These are phyloP conservation scores for Agrenia bidenticulata DNA, from an alignment of 2,888 invertebrate genomes.

Conservation along the genomic window DNA sequence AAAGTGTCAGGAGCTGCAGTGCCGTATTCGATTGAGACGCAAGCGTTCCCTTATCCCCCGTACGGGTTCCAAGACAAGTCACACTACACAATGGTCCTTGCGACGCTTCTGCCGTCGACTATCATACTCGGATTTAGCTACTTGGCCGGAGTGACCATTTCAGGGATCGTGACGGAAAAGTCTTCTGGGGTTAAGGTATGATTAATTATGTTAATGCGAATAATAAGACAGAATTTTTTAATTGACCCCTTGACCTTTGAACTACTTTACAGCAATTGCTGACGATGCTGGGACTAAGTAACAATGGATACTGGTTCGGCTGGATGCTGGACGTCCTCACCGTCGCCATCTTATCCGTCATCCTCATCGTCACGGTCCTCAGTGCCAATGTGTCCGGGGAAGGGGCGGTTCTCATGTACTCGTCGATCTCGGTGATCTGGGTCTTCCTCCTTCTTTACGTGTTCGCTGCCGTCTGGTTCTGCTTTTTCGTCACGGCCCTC, in stretches of 20 bases:
- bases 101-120: conserved; percentile 26
- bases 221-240: too few species aligned
- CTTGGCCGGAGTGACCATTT: conserved; percentile 15
- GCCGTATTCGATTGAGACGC: conserved; percentile 16
- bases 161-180: conserved; percentile 25
- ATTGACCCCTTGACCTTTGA: not conserved
- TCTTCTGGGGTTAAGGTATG: conserved; percentile 22
- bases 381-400: conserved; percentile 24
- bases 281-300: conserved; percentile 28
- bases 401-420: conserved; percentile 13
- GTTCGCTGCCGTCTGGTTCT: conserved; percentile 31
- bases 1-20: not conserved
- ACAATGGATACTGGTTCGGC: conserved; percentile 28
- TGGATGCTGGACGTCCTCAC: conserved; percentile 25
- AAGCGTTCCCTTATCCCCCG: conserved; percentile 31
- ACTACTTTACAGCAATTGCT: conserved; percentile 19
- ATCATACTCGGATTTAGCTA: conserved; percentile 29
- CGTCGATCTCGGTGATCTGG: conserved; percentile 18
- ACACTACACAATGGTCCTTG: conserved; percentile 26
- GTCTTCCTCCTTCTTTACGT: conserved; percentile 22
- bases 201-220: too few species aligned
- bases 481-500: conserved; percentile 26
- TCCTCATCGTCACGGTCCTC: conserved; percentile 20
- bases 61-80: conserved; percentile 20
- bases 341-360: conserved; percentile 18